phyloP scores from a whole-genome alignment of 2,797 vertebrate genomes.

The Halcyon badia region DNA sequence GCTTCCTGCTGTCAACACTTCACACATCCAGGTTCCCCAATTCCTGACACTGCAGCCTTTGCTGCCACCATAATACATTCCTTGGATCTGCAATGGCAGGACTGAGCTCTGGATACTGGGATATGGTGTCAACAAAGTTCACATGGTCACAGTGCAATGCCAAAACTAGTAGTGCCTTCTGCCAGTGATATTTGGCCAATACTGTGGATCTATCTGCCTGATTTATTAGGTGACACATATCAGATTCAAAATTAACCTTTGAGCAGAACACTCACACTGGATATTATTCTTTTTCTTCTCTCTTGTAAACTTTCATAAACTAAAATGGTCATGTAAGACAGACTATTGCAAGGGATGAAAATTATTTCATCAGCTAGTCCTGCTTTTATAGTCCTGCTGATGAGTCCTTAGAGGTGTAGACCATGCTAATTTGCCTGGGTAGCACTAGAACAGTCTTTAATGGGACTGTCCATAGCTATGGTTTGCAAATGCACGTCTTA shows the following conservation, averaged over 20 bases:
- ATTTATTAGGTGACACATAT: neutral
- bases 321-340: neutral
- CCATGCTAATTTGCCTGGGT: neutral
- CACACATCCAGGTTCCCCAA: neutral
- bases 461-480: neutral
- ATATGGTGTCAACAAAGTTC: accelerated
- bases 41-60: neutral
- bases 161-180: neutral
- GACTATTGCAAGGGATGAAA: neutral
- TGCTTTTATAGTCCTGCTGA: neutral
- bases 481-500: neutral
- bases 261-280: neutral
- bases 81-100: neutral
- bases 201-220: neutral
- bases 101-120: neutral
- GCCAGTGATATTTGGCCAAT: neutral
- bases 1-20: neutral
- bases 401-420: neutral
- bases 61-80: neutral
- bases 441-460: neutral
- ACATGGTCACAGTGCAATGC: too few relatives aligned
- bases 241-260: neutral
- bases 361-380: neutral
- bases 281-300: neutral
- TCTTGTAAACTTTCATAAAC: neutral